These are phyloP conservation scores for Drosophila parvula DNA, from an alignment of 1,140 invertebrate species.

Conservation along the genomic window DNA sequence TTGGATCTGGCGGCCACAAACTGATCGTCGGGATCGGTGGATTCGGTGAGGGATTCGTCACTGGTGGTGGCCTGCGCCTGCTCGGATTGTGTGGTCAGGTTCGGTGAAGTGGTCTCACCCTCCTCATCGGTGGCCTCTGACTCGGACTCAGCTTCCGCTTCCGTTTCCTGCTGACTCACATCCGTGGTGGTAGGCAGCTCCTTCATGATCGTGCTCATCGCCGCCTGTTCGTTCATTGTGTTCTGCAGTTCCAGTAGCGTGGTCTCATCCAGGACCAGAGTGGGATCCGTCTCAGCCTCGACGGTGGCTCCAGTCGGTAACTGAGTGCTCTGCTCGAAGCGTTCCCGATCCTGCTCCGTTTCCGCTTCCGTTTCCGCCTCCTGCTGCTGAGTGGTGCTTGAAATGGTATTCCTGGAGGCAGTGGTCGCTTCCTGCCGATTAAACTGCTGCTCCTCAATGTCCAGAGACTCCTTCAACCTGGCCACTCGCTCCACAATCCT, in stretches of 20 bases:
- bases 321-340: conserved; percentile 52
- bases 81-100: conserved; percentile 44
- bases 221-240: conserved; percentile 78
- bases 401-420: conserved; percentile 20
- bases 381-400: conserved; percentile 22
- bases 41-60: conserved; percentile 63
- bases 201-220: conserved; percentile 68
- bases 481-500: conserved; percentile 82
- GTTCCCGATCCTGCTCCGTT: conserved; percentile 47
- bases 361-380: conserved; percentile 26
- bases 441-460: conserved; percentile 72
- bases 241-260: conserved; percentile 74
- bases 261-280: conserved; percentile 74
- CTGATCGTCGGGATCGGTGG: conserved; percentile 76
- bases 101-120: conserved; percentile 47
- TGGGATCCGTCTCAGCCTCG: conserved; percentile 76
- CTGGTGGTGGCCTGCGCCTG: conserved; percentile 57
- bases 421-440: conserved; percentile 53
- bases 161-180: conserved; percentile 36
- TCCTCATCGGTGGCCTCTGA: conserved; percentile 16
- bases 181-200: conserved; percentile 73
- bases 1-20: conserved; percentile 79
- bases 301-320: conserved; percentile 49
- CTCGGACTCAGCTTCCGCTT: conserved; percentile 5
- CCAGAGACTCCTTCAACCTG: conserved; percentile 74